Evolutionary conservation across 2,113 vertebrate species (phyloP), one percentile per base, ranked within the genome.

Genomic region (Salvator merianae): DNA sequence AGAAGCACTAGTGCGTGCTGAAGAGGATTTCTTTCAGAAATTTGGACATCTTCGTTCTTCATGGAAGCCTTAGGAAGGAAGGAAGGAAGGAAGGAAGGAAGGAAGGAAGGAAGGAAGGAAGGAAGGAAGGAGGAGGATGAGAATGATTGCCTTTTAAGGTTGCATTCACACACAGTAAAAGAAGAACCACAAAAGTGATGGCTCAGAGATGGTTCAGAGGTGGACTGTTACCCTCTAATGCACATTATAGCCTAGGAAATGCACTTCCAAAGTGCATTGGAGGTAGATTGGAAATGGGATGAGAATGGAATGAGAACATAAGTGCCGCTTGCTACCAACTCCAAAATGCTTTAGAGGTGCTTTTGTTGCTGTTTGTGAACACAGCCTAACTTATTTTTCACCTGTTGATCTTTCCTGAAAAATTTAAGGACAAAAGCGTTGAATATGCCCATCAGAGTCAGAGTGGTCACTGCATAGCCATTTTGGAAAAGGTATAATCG

Each of bases 11-110:
- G 89, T 94, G 14, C 91, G 76, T 18, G 98, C 98, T 4, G 95
- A 97, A 77, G 94, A 94, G 0, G 99, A 99, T 91, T 99, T 99
- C 87, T 87, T 94, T 38, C 94, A 94, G 86, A 99, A 98, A 92
- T 99, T 99, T 93, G 98, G 99, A 79, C 95, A 75, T 28, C 90
- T 98, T 75, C 96, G 71, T 62, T 93, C 96, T 5, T 66, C 96
- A 0, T 92, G 87, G 77, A 91, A 83, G 80, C 79, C 92, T 28
- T 95, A 94, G 81, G 77, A 71, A 68, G 87, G 77, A 79, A 13
- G 2, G 32, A 59, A 77, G 14, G 2, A 59, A 50, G n/a, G 38
- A n/a, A 94, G 81, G 77, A 71, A 68, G 87, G 77, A 79, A 13
- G 2, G 32, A 59, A 77, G 14, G 2, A 59, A 50, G n/a, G 38